Evolutionary conservation across 2,113 vertebrate species (phyloP).

Genomic region (Ctenomys sociabilis): DNA sequence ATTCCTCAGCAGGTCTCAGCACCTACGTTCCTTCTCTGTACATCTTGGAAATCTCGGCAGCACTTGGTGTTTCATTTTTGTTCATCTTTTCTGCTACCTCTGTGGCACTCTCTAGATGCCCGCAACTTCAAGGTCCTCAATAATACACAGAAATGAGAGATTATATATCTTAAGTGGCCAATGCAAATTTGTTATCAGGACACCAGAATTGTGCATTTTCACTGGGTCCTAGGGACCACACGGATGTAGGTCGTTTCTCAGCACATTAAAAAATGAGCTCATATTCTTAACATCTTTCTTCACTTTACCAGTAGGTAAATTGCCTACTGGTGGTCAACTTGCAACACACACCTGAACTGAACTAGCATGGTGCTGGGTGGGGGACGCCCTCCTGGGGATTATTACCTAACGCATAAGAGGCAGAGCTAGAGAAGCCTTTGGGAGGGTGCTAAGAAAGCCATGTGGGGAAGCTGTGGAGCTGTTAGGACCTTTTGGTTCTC

Average conservation of each 20-base stretch:
- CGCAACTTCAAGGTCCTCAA: background rate
- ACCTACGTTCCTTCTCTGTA: background rate
- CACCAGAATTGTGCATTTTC: background rate
- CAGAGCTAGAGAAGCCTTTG: no score
- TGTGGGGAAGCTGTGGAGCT: no score
- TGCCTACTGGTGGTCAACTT: no score
- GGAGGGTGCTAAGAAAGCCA: no score
- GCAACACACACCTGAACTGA: no score
- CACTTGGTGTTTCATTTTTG: background rate
- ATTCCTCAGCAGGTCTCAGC: background rate
- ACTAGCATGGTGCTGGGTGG: no score
- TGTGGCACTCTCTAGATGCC: background rate
- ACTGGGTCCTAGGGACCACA: background rate
- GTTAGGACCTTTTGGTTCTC: no score
- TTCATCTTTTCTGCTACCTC: background rate
- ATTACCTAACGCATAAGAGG: no score
- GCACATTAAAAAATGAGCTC: background rate
- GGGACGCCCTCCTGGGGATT: no score
- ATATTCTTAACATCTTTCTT: background rate
- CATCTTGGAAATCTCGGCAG: background rate
- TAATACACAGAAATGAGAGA: background rate
- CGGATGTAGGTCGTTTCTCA: background rate
- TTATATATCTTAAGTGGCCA: background rate
- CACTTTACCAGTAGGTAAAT: no score
- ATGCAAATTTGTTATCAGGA: background rate